These are phyloP conservation scores for Lutjanus campechanus DNA, from an alignment of 2,797 vertebrate species.

Conservation along the genomic window DNA sequence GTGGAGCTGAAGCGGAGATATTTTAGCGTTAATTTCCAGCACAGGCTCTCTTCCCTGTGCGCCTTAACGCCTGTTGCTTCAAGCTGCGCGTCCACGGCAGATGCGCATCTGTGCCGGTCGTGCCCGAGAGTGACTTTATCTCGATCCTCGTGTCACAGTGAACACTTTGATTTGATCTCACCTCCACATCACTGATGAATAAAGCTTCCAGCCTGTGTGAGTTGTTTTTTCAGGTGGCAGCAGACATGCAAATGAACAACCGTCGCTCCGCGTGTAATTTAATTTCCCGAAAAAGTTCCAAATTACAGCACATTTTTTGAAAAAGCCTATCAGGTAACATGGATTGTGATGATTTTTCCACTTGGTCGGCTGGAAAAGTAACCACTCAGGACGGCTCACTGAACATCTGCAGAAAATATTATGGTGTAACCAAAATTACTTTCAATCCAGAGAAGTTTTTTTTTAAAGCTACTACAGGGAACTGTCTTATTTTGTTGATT, in stretches of 20 bases:
- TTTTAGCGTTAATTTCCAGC: not conserved
- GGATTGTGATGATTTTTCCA: slow-evolving; percentile 69
- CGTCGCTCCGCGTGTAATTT: slow-evolving; percentile 19
- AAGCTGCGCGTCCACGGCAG: slow-evolving; percentile 32
- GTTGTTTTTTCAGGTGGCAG: not conserved
- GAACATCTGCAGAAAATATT: slow-evolving; percentile 69
- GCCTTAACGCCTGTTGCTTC: slow-evolving; percentile 70
- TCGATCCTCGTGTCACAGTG: not conserved
- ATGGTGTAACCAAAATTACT: slow-evolving; percentile 14
- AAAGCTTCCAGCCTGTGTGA: not conserved
- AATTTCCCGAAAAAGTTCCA: slow-evolving; percentile 47
- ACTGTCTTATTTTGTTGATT: no score
- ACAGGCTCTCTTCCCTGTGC: not conserved
- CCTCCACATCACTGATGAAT: not conserved
- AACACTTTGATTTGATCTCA: not conserved
- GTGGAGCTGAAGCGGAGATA: not conserved
- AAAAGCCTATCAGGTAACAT: slow-evolving; percentile 64
- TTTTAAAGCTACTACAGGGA: not conserved
- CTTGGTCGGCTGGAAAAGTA: slow-evolving; percentile 64
- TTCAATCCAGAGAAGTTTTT: not conserved
- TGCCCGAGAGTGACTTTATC: not conserved
- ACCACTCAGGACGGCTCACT: slow-evolving; percentile 28
- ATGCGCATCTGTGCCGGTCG: slow-evolving; percentile 28
- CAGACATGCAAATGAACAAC: slow-evolving; percentile 47
- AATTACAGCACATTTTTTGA: slow-evolving; percentile 37